Percentiles rank a stretch among this genome's conserved stretches.
Conservation (phyloP, 2,888 invertebrate genomes). For the Caenorhabditis sp. region DNA sequence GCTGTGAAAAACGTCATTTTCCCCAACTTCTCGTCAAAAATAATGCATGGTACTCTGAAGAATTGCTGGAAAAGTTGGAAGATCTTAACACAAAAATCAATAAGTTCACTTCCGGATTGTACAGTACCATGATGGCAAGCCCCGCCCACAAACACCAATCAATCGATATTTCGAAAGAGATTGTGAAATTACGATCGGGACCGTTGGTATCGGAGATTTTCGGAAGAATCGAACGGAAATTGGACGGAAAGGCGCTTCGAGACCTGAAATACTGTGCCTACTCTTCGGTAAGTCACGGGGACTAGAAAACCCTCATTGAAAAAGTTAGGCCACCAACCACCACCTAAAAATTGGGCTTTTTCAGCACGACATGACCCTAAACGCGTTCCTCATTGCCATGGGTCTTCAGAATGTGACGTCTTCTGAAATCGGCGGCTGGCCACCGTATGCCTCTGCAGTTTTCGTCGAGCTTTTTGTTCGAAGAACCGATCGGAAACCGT, state of each 20-base stretch:
- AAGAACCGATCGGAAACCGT: constrained; percentile 17
- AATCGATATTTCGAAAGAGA: constrained; percentile 40
- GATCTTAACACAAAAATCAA: constrained; percentile 30
- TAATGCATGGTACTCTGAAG: constrained; percentile 30
- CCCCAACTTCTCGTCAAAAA: background rate
- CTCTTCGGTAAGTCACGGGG: constrained; percentile 26
- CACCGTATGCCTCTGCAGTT: constrained; percentile 40
- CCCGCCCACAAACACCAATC: constrained; percentile 17
- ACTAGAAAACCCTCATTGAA: background rate
- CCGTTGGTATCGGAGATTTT: constrained; percentile 33
- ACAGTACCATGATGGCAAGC: background rate
- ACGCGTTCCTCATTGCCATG: constrained; percentile 35
- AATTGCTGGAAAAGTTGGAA: constrained; percentile 25
- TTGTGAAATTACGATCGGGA: constrained; percentile 32
- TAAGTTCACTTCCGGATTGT: constrained; percentile 47
- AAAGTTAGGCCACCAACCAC: background rate
- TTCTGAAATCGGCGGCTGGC: constrained; percentile 51
- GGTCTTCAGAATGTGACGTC: constrained; percentile 38
- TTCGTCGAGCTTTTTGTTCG: constrained; percentile 29
- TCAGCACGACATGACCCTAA: constrained; percentile 57
- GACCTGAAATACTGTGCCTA: constrained; percentile 42
- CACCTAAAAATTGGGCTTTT: too few species aligned
- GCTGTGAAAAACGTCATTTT: constrained; percentile 35
- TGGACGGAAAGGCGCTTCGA: constrained; percentile 1
- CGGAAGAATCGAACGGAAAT: constrained; percentile 21